Base-by-base conservation (phyloP, 2,888 invertebrate species). In the Siphonodentalium dalli region DNA sequence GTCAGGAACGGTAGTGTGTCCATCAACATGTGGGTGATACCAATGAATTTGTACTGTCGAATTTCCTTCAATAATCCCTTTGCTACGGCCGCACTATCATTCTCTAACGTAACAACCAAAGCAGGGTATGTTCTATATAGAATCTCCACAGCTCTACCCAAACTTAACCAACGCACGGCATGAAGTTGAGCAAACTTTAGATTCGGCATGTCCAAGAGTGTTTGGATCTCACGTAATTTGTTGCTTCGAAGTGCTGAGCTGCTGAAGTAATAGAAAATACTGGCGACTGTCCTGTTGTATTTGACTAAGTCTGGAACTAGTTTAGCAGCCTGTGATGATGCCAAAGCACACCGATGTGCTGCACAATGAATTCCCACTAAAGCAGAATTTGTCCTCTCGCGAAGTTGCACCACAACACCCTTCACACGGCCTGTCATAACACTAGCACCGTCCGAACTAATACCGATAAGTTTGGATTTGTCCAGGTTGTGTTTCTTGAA, bases 371-470 rank as follows among this genome's bases (percentile, higher is more conserved):
- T 40, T 8, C 54, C 58, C 27, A 54, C 37, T 9, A 58, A 21
- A 9, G 50, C 13, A 24, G 58, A 50, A 24, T 33, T 42, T 9
- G 46, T 39, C n/a, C 43, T 38, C n/a, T 42, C 18, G 2, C n/a
- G n/a, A n/a, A 54, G 34, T 24, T 31, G 26, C 7, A 21, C 39
- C 2, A 54, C 53, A 13, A 58, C 58, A 47, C 49, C 54, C 3
- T 23, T 35, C 29, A 24, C 47, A 26, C 29, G 27, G 1, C 51
- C 51, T 2, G 58, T 54, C 50, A 54, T 58, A 2, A 58, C 58
- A 47, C 50, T 54, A 8, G 58, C 58, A 31, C 54, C 54, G 18
- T 54, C 58, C 15, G 54, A 54, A 3, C 54, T 42, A 49, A 9
- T 13, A 11, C 13, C 9, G 9, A 11, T 29, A 29, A 9, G 9